Evolutionary conservation across 1,140 invertebrate genomes (phyloP).

Genomic region (Lasioglossum baleicum): DNA sequence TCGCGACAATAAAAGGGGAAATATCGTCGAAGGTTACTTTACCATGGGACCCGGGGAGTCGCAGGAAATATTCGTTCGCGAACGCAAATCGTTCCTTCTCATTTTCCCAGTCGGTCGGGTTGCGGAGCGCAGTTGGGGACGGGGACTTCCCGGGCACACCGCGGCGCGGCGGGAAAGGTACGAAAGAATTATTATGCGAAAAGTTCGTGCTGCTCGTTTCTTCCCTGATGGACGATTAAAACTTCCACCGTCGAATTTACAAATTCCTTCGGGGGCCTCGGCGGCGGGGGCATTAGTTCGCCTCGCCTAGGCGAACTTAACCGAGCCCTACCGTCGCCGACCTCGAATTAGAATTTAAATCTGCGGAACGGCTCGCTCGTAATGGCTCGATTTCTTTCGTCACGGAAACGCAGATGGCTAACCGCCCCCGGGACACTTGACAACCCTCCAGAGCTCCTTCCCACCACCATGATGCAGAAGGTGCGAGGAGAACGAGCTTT

Average conservation of each 20-base stretch:
- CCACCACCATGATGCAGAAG: background rate
- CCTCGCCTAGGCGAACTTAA: slow-evolving; percentile 53
- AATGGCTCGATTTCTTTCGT: slow-evolving; percentile 59
- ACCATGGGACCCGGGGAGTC: background rate
- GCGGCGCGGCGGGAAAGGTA: slow-evolving; percentile 23
- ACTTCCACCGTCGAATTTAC: slow-evolving; percentile 74
- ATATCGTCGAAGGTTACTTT: slow-evolving; percentile 1
- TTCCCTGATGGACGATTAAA: slow-evolving; percentile 75
- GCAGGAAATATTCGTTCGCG: slow-evolving; percentile 21
- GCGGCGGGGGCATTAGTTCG: slow-evolving; percentile 52
- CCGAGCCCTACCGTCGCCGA: slow-evolving; percentile 45
- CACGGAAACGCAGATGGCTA: slow-evolving; percentile 44
- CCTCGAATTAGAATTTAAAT: slow-evolving; percentile 68
- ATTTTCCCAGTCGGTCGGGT: slow-evolving; percentile 19
- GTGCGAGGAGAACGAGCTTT: too few relatives aligned
- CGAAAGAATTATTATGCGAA: slow-evolving; percentile 74
- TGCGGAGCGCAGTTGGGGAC: too few relatives aligned
- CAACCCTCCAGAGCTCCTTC: background rate
- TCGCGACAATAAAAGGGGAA: background rate
- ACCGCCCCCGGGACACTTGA: slow-evolving; percentile 31
- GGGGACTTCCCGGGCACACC: background rate
- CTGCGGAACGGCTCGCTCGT: slow-evolving; percentile 51
- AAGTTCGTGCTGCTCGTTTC: slow-evolving; percentile 70
- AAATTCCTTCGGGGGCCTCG: slow-evolving; percentile 68
- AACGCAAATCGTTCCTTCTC: slow-evolving; percentile 39